Percentiles rank a stretch among this genome's conserved stretches.
phyloP scores from a whole-genome alignment of 2,113 vertebrate genomes.

The Collichthys lucidus region DNA sequence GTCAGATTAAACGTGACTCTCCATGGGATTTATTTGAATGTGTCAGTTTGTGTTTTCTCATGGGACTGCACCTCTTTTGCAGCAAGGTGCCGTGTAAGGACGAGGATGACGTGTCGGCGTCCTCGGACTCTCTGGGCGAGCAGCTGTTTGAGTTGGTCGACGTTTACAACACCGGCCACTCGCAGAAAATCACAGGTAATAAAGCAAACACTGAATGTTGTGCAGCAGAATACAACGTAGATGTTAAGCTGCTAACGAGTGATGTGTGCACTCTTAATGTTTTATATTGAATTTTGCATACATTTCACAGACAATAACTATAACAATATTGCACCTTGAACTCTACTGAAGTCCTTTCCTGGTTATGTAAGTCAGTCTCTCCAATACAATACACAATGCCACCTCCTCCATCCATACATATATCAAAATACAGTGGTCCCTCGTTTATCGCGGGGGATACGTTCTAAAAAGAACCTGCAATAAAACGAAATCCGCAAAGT shows the following conservation, averaged over 20 bases:
- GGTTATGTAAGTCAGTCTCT: too few relatives aligned
- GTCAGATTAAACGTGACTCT: background rate
- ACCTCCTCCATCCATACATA: too few relatives aligned
- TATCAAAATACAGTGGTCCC: too few relatives aligned
- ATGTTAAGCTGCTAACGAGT: background rate
- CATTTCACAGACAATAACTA: too few relatives aligned
- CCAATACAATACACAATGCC: too few relatives aligned
- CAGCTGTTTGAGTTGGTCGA: slow-evolving; percentile 85
- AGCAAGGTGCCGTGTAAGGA: slow-evolving; percentile 66
- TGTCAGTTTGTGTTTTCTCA: background rate
- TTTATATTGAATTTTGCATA: too few relatives aligned
- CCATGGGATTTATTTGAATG: background rate
- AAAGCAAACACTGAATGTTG: background rate
- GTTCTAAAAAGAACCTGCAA: too few relatives aligned
- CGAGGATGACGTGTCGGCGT: slow-evolving; percentile 77
- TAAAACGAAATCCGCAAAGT: too few relatives aligned
- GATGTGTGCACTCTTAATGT: background rate
- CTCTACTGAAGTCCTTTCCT: too few relatives aligned
- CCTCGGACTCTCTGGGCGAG: slow-evolving; percentile 86
- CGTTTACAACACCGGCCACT: slow-evolving; percentile 83
- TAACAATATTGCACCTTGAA: too few relatives aligned
- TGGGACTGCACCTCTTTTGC: slow-evolving; percentile 3
- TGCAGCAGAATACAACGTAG: background rate
- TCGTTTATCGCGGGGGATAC: too few relatives aligned
- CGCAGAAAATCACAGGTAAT: slow-evolving; percentile 86